These are phyloP conservation scores for Semnornis frantzii DNA, from an alignment of 2,113 vertebrate species.

Conservation along the genomic window DNA sequence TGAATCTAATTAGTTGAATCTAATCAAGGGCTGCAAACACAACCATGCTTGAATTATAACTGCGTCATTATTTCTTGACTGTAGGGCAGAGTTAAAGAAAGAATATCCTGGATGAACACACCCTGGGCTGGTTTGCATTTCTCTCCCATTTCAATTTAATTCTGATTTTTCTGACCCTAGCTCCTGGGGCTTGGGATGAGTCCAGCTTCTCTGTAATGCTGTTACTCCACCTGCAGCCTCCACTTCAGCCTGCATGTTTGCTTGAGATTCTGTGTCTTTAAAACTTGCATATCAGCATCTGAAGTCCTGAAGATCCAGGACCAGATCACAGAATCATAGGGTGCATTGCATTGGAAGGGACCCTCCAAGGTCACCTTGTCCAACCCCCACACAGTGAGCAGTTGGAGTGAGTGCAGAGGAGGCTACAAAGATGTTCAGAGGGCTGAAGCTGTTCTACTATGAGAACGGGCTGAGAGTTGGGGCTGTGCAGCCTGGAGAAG, in stretches of 20 bases:
- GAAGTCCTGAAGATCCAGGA: neutral
- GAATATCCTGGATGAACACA: conserved; percentile 61
- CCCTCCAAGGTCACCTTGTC: too few species aligned
- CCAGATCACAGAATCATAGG: neutral
- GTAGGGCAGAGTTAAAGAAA: conserved; percentile 64
- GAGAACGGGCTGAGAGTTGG: too few species aligned
- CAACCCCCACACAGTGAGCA: too few species aligned
- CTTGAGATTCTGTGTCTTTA: neutral
- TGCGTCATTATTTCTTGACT: conserved; percentile 57
- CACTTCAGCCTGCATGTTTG: neutral
- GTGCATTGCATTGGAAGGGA: too few species aligned
- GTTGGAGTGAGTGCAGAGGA: too few species aligned
- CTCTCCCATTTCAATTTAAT: conserved; percentile 36
- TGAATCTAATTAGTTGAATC: conserved; percentile 63
- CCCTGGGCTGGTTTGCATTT: conserved; percentile 58
- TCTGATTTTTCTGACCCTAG: conserved; percentile 50
- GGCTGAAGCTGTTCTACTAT: too few species aligned
- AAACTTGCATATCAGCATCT: neutral
- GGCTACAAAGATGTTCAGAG: too few species aligned
- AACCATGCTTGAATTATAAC: conserved; percentile 35
- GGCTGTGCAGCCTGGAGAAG: too few species aligned
- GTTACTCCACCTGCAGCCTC: conserved; percentile 50
- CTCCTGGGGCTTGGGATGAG: conserved; percentile 58
- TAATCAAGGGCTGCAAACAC: conserved; percentile 52
- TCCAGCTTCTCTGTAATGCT: conserved; percentile 47